Evolutionary conservation across 1,140 invertebrate species (phyloP), one percentile per base, ranked within the genome.

Genomic region (Cotesia glomerata): DNA sequence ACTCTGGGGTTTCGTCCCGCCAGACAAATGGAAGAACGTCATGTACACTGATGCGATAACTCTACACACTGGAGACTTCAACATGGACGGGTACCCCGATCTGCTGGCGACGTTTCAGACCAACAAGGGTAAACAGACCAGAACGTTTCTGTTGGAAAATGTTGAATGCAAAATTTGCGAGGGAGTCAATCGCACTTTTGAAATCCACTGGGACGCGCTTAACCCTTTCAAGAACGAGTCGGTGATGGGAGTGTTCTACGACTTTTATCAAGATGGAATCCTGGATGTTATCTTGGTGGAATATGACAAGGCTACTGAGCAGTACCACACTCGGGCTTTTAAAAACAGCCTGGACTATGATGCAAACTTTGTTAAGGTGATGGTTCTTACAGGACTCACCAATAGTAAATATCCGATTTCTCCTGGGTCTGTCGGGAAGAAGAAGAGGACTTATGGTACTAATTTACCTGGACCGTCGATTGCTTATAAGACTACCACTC

Each of bases 61-160:
- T 2, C 88, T 97, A 52, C 88, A 95, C 61, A 92, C 92, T 76
- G 97, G 96, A 1, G 97, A 99, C 85, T 97, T 95, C 76, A 97
- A 98, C 82, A 93, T 98, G 91, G 97, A 99, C 88, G 97, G 97
- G 0, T 98, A 94, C 88, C 95, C 96, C 7, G 97, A 99, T 88
- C 88, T 98, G 52, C 81, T 98, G 8, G 92, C 93, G 49, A 95
- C 95, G 0, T 79, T 98, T 0, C 77, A 83, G 52, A 87, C 88
- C 13, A 85, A 88, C n/a, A 85, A 85, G 18, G 81, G 85, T 9
- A 85, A 88, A 74, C 87, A 88, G 62, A 88, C 89, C 2, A 89
- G 89, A 78, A 91, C 91, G 0, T 94, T 95, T 78, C 81, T 97
- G 5, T 77, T 98, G 18, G 91, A 95, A 80, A 98, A 97, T 84